A percentile compares a stretch with the other conserved stretches of the same genome.
phyloP scores from a whole-genome alignment of 1,140 invertebrate species.

The Pectinophora gossypiella region DNA sequence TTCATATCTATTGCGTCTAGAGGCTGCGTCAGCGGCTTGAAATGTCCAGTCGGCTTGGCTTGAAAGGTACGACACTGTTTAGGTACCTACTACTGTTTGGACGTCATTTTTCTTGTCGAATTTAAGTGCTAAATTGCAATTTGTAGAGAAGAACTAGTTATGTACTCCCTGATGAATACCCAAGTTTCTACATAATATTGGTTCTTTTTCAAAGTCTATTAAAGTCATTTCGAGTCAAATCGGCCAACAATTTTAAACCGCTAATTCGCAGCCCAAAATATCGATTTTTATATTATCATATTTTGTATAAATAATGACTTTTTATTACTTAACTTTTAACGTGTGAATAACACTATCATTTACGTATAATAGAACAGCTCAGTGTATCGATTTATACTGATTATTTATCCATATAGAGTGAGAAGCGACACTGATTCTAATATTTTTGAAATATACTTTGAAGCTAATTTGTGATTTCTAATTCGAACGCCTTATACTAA shows the following conservation, averaged over 20 bases:
- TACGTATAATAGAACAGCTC: constrained; percentile 70
- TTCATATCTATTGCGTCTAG: constrained; percentile 40
- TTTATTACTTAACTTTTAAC: constrained; percentile 51
- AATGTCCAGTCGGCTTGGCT: too few relatives aligned
- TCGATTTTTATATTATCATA: constrained; percentile 16
- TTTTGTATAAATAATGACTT: constrained; percentile 56
- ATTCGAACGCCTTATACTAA: constrained; percentile 49
- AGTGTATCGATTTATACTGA: constrained; percentile 45
- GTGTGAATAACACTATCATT: constrained; percentile 63
- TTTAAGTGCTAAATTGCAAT: too few relatives aligned
- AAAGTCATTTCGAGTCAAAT: too few relatives aligned
- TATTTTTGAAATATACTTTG: constrained; percentile 61
- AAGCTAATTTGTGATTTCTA: constrained; percentile 68
- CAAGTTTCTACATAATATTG: too few relatives aligned
- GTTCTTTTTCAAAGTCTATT: too few relatives aligned
- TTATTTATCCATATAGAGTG: constrained; percentile 30
- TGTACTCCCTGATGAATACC: too few relatives aligned
- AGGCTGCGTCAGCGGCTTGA: too few relatives aligned
- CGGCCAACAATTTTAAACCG: too few relatives aligned
- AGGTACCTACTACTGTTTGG: too few relatives aligned
- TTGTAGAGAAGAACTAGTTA: too few relatives aligned
- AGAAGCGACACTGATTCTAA: constrained; percentile 68
- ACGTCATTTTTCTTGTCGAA: too few relatives aligned
- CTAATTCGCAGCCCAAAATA: not conserved
- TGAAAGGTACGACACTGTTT: too few relatives aligned